Evolutionary conservation across 2,888 invertebrate genomes (phyloP).

Genomic region (Exephanes ischioxanthus): DNA sequence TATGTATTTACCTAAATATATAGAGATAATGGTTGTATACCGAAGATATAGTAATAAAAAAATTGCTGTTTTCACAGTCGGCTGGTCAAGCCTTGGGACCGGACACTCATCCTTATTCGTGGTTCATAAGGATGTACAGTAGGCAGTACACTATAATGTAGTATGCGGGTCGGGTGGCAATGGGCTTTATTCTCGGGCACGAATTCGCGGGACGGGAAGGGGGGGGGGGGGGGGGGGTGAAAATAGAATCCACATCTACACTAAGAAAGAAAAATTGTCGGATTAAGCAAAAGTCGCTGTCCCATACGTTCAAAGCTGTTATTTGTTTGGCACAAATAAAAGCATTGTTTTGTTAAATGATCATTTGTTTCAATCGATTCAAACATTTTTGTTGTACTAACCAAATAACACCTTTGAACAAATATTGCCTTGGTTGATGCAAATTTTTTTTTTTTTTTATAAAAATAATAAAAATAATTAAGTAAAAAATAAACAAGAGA

Average conservation of each 20-base stretch:
- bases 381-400: too few species aligned
- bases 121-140: conserved; percentile 20
- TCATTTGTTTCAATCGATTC: neutral
- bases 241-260: conserved; percentile 2
- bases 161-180: conserved; percentile 40
- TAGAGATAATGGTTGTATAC: conserved; percentile 23
- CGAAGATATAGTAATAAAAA: conserved; percentile 42
- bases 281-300: too few species aligned
- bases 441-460: too few species aligned
- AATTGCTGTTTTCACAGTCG: conserved; percentile 60
- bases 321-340: neutral
- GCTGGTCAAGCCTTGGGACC: conserved; percentile 53
- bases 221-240: conserved; percentile 29
- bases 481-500: too few species aligned
- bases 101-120: conserved; percentile 63
- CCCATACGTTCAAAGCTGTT: too few species aligned
- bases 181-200: conserved; percentile 64
- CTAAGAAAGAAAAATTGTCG: neutral
- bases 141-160: conserved; percentile 40
- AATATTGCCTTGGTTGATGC: too few species aligned
- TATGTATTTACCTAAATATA: conserved; percentile 16
- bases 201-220: conserved; percentile 56
- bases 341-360: neutral
- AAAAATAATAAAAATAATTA: too few species aligned
- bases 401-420: too few species aligned